Evolutionary conservation across 2,888 invertebrate species (phyloP).

Genomic region (Ennomos fuscantarius): DNA sequence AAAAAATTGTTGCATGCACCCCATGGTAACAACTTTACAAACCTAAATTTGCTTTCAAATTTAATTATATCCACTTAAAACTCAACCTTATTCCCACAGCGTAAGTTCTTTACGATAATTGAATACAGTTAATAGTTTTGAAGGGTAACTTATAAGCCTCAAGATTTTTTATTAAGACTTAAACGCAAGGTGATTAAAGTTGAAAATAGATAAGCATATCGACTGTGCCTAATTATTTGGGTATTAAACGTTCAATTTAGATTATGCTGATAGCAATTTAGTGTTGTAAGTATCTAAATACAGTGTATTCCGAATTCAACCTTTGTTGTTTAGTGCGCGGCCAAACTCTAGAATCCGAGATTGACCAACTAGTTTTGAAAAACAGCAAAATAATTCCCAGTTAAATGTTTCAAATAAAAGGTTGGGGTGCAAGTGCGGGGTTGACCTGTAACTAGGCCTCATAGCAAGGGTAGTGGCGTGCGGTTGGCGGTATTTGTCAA

Average conservation of each 20-base stretch:
- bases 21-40: slow-evolving; percentile 52
- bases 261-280: slow-evolving; percentile 9
- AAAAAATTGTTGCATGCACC: slow-evolving; percentile 59
- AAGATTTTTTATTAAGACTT: slow-evolving; percentile 3
- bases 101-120: neutral
- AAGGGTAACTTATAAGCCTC: slow-evolving; percentile 1
- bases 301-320: too few relatives aligned
- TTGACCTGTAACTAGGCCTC: slow-evolving; percentile 21
- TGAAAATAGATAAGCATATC: neutral
- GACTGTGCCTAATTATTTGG: neutral
- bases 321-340: too few relatives aligned
- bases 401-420: too few relatives aligned
- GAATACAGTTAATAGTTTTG: neutral
- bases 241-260: slow-evolving; percentile 8
- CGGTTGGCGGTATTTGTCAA: slow-evolving; percentile 42
- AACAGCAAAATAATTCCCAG: too few relatives aligned
- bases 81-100: slow-evolving; percentile 9
- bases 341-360: too few relatives aligned
- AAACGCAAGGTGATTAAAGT: neutral
- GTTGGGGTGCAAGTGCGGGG: neutral
- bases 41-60: slow-evolving; percentile 10
- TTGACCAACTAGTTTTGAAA: too few relatives aligned
- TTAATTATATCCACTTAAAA: slow-evolving; percentile 1
- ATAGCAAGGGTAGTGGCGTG: slow-evolving; percentile 51
- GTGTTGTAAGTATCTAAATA: too few relatives aligned